Evolutionary conservation across 2,888 invertebrate genomes (phyloP), one percentile per base, ranked within the genome.

Genomic region (Drosophila mettleri): DNA sequence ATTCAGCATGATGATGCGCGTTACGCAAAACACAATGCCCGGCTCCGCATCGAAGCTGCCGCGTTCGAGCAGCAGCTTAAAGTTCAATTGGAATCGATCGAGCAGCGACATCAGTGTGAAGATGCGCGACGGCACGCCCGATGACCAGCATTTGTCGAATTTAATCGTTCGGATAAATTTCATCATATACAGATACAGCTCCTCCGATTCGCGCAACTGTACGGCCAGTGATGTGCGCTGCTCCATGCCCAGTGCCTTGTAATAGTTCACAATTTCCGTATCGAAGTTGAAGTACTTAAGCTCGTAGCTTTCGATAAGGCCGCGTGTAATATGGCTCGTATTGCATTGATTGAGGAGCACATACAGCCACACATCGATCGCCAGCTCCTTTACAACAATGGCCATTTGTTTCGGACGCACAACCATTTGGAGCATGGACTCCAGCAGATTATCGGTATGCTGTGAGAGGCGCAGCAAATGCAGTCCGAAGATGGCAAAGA

Each of bases 281-380:
- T 80, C 68, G 5, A 90, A 71, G 22, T 88, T 75, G 43, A 80
- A 90, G 39, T 87, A 74, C 5, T 82, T 78, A 2, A 90, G 14
- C 8, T 90, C 85, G 39, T 68, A 69, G 36, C 24, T n/a, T 3
- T 46, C 63, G 34, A 72, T 9, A 1, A 68, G 48, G 7, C 41
- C 22, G 0, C 24, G 36, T 0, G 52, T 34, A 2, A 8, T 1
- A 2, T 1, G 8, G 24, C 16, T 7, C 16, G 9, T 39, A 7
- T 29, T 46, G 0, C 45, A 16, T 9, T 63, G 20, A 7, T 65
- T 64, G 8, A 86, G 49, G 5, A 90, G 69, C 7, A 90, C 36
- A 48, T 87, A 66, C 8, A 91, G 70, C 53, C 90, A 86, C 7
- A 91, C 62, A 67, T 90, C 90, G 18, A 91, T 71, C 48, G 84